phyloP scores from a whole-genome alignment of 2,888 invertebrate species.

The Pachydiplax longipennis region DNA sequence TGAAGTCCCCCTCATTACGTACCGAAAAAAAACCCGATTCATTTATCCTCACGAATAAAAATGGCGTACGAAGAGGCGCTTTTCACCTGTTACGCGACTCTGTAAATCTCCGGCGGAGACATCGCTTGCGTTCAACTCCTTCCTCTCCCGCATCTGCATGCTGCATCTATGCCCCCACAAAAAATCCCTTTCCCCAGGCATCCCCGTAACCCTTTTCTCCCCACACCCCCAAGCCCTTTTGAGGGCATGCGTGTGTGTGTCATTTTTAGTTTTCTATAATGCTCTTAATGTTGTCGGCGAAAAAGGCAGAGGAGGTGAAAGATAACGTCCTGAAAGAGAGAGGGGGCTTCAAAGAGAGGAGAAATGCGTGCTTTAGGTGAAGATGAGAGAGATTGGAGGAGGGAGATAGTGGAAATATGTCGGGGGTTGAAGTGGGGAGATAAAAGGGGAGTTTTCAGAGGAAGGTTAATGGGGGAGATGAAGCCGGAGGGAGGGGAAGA shows the following conservation, averaged over 20 bases:
- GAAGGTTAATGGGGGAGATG: background rate
- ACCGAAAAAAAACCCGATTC: background rate
- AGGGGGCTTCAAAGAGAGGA: background rate
- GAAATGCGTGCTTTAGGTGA: background rate
- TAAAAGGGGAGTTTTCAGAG: background rate
- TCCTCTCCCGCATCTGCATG: background rate
- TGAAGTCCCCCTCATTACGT: background rate
- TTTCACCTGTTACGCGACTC: background rate
- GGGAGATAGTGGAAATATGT: background rate
- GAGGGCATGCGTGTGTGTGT: background rate
- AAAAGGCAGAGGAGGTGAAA: background rate
- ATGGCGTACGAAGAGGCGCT: background rate
- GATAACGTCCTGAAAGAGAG: background rate
- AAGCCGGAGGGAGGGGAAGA: background rate
- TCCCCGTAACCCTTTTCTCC: background rate
- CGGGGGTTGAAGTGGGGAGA: background rate
- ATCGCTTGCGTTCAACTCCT: background rate
- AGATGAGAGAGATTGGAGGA: background rate
- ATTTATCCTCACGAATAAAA: background rate
- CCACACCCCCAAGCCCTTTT: background rate
- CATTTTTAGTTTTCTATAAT: constrained; percentile 15
- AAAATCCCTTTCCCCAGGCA: background rate
- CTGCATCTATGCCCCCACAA: background rate
- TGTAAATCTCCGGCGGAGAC: background rate
- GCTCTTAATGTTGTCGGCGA: background rate